phyloP scores from a whole-genome alignment of 2,888 invertebrate genomes.

The Eretmocerus hayati region DNA sequence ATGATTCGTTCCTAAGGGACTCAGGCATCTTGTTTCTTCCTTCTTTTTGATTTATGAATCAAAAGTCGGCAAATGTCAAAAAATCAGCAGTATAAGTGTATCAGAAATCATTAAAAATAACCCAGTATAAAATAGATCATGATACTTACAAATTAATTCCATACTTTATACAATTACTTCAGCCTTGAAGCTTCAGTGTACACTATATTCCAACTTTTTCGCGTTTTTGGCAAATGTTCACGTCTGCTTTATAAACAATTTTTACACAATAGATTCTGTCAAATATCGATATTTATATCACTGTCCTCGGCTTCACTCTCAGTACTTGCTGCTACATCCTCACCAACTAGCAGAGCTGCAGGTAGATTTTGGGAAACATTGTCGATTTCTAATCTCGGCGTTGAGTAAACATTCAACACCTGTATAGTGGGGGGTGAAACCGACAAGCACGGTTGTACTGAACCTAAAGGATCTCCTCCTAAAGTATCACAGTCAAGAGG shows the following conservation, averaged over 20 bases:
- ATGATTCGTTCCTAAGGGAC: too few species aligned
- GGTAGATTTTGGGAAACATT: conserved; percentile 45
- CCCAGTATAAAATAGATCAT: too few species aligned
- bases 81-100: too few species aligned
- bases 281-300: conserved; percentile 47
- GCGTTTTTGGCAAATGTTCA: conserved; percentile 20
- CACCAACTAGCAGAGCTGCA: conserved; percentile 45
- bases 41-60: too few species aligned
- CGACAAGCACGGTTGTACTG: conserved; percentile 43
- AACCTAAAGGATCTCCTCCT: conserved; percentile 35
- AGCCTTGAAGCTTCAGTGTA: too few species aligned
- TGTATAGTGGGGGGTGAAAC: conserved; percentile 44
- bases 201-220: conserved; percentile 11
- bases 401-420: conserved; percentile 46
- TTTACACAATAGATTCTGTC: conserved; percentile 29
- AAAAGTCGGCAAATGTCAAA: too few species aligned
- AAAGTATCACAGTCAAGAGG: conserved; percentile 40
- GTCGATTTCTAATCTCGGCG: conserved; percentile 43
- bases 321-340: conserved; percentile 45
- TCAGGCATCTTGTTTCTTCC: too few species aligned
- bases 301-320: conserved; percentile 47
- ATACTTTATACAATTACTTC: too few species aligned
- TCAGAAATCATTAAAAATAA: too few species aligned
- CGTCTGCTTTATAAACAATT: conserved; percentile 21
- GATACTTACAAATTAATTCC: too few species aligned